Evolutionary conservation across 2,797 vertebrate genomes (phyloP), one percentile per base, ranked within the genome.

Genomic region (Crax fasciolata): DNA sequence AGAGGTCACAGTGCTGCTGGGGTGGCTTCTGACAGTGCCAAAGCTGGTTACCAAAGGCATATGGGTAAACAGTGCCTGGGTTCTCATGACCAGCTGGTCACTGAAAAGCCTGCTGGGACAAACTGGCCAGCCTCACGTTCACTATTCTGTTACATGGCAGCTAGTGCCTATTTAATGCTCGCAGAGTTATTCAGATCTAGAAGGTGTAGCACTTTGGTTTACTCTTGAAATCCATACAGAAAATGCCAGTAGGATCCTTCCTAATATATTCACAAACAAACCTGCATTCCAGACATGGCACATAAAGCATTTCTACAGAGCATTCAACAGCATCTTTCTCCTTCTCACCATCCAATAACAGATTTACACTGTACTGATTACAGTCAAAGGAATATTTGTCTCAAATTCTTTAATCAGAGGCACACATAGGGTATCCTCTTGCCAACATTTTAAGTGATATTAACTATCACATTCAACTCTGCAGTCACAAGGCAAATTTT

Each of bases 81-180:
- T 70, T 19, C 39, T 87, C 38, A 74, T 48, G 18, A 54, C 84
- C 35, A 24, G 43, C 72, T 66, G n/a, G 48, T 61, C 59, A 77
- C 61, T 18, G 15, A 16, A 81, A 79, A 92, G 32, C 25, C 57
- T n/a, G 8, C 51, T 16, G 38, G 39, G 38, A 32, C 38, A 39
- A 71, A 51, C 25, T 24, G 58, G n/a, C 13, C 5, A 3, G 16
- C 39, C n/a, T 66, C 41, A 5, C 0, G 0, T 67, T 59, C 0
- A 0, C 23, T 70, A 10, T 52, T 70, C 35, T 54, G 8, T 30
- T 65, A 6, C 23, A 3, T 21, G 11, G 43, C 68, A 54, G 27
- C 67, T 78, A 10, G 27, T 9, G 39, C 18, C 19, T 82, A 8
- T 70, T 73, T 58, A 59, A 46, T 76, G 76, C 52, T 76, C 57